Percentiles rank a stretch among this genome's conserved stretches.
These are phyloP conservation scores for Drosophila nigritarsus DNA, from an alignment of 2,888 invertebrate species.

Conservation along the genomic window DNA sequence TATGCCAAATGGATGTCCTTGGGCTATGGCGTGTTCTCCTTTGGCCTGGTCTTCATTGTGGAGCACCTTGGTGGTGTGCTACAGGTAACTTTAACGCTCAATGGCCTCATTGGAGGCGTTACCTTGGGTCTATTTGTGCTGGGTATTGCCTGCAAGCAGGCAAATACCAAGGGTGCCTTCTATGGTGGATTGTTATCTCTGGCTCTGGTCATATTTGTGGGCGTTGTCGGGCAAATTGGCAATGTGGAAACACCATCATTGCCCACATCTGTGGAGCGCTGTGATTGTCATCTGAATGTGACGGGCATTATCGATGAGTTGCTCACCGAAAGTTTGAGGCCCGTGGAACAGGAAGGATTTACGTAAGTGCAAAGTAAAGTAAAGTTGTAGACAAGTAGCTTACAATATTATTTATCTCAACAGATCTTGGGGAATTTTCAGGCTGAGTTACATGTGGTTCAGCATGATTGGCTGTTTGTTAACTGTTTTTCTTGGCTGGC, in stretches of 20 bases:
- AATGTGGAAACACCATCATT: constrained; percentile 73
- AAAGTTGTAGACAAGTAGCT: neutral
- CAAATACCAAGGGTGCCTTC: constrained; percentile 89
- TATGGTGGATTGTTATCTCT: constrained; percentile 83
- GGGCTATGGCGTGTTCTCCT: constrained; percentile 90
- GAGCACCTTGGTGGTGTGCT: constrained; percentile 94
- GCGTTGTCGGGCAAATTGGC: constrained; percentile 83
- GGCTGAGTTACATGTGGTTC: constrained; percentile 96
- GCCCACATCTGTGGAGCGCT: constrained; percentile 76
- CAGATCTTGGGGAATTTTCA: constrained; percentile 87
- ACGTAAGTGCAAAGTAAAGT: constrained; percentile 52
- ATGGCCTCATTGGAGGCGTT: constrained; percentile 95
- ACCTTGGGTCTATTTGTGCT: constrained; percentile 94
- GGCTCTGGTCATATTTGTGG: constrained; percentile 83
- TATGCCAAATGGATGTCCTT: constrained; percentile 90
- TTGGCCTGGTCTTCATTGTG: constrained; percentile 93
- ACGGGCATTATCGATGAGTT: constrained; percentile 53
- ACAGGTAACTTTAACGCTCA: constrained; percentile 94
- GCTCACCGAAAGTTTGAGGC: constrained; percentile 39
- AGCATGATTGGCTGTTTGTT: constrained; percentile 91
- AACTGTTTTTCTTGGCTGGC: constrained; percentile 90
- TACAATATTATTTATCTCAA: neutral
- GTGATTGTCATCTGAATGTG: constrained; percentile 82
- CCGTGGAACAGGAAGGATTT: constrained; percentile 52
- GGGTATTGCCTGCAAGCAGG: constrained; percentile 95